phyloP scores from a whole-genome alignment of 2,113 vertebrate species.

The Laticauda colubrina region DNA sequence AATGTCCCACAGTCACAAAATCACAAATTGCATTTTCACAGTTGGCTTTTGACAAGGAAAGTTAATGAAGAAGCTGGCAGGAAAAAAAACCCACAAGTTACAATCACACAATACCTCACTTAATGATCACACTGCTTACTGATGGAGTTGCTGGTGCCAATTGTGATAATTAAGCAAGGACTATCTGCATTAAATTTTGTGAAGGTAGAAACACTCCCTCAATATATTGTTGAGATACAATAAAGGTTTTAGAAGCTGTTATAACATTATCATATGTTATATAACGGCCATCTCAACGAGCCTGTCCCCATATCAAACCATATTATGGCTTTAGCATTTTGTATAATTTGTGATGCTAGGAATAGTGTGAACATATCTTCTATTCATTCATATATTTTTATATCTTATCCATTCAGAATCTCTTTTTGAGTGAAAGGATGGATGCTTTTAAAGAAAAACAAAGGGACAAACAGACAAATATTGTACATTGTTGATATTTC shows the following conservation, averaged over 20 bases:
- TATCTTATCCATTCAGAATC: neutral
- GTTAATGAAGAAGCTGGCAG: neutral
- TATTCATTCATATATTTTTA: neutral
- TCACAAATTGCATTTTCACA: neutral
- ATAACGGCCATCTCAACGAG: neutral
- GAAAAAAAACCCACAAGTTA: neutral
- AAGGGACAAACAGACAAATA: neutral
- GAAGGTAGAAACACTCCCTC: neutral
- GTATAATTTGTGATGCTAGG: neutral
- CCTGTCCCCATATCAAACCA: neutral
- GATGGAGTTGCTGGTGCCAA: neutral
- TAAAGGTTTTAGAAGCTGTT: neutral
- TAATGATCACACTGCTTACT: neutral
- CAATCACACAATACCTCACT: neutral
- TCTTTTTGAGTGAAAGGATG: neutral
- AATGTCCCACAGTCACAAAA: neutral
- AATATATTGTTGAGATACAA: neutral
- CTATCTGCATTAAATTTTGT: neutral
- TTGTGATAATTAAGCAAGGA: neutral
- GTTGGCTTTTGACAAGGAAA: neutral
- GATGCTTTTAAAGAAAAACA: neutral
- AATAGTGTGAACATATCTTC: neutral
- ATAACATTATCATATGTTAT: neutral
- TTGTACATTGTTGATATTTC: neutral
- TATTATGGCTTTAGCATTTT: neutral